These are phyloP conservation scores for Dryocosmus kuriphilus DNA, from an alignment of 2,888 invertebrate species.

Conservation along the genomic window DNA sequence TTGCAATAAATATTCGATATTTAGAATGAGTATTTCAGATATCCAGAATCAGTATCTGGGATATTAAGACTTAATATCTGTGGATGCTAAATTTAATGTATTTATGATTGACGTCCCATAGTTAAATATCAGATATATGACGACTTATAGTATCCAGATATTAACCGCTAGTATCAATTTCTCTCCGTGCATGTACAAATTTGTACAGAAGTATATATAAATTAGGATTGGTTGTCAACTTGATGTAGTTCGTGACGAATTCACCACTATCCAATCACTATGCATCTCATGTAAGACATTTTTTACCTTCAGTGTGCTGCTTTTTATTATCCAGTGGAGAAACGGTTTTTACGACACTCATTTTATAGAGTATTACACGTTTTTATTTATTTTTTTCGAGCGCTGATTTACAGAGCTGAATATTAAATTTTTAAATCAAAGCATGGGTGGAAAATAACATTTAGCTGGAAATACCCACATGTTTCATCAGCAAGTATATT, in stretches of 20 bases:
- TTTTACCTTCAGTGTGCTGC: slow-evolving; percentile 21
- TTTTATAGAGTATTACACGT: slow-evolving; percentile 6
- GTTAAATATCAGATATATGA: no score
- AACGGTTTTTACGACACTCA: slow-evolving; percentile 37
- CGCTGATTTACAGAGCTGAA: neutral
- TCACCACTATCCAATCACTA: slow-evolving; percentile 37
- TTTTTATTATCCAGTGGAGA: slow-evolving; percentile 31
- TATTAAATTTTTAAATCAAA: neutral
- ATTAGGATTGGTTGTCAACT: slow-evolving; percentile 21
- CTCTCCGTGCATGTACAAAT: neutral
- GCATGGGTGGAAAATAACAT: neutral
- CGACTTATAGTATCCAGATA: no score
- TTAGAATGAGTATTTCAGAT: no score
- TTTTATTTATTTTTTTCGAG: neutral
- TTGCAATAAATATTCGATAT: no score
- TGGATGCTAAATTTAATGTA: no score
- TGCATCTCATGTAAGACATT: slow-evolving; percentile 29
- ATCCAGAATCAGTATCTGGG: no score
- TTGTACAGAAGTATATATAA: neutral
- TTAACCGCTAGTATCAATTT: no score
- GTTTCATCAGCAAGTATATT: neutral
- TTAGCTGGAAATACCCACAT: neutral
- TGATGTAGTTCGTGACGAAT: slow-evolving; percentile 33
- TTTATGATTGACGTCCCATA: no score
- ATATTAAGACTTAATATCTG: no score